phyloP scores from a whole-genome alignment of 2,888 invertebrate genomes.

The Lottia scabra region DNA sequence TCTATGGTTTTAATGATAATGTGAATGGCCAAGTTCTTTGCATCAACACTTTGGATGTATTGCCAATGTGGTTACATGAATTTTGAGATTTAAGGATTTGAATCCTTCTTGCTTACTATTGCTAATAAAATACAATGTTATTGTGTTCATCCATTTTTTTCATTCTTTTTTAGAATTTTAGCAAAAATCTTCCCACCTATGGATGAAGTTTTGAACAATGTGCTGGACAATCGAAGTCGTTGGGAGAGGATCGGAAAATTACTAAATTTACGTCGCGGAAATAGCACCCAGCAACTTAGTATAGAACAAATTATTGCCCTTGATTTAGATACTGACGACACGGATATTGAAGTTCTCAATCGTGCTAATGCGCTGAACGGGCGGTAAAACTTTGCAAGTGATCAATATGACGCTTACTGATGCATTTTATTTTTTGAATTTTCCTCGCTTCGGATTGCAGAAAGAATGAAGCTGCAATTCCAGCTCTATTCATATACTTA shows the following conservation, averaged over 20 bases:
- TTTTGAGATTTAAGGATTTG: too few relatives aligned
- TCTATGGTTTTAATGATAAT: too few relatives aligned
- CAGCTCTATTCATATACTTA: too few relatives aligned
- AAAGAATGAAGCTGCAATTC: too few relatives aligned
- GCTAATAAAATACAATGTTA: not conserved
- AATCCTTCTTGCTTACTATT: too few relatives aligned
- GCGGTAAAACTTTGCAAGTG: not conserved
- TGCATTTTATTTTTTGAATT: too few relatives aligned
- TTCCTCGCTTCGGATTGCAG: too few relatives aligned
- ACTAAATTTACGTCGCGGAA: conserved; percentile 52
- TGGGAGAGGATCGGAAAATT: conserved; percentile 63
- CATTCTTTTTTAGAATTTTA: conserved; percentile 48
- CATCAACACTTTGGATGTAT: too few relatives aligned
- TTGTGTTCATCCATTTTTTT: not conserved
- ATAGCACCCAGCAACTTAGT: conserved; percentile 52
- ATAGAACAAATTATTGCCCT: conserved; percentile 58
- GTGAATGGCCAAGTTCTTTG: too few relatives aligned
- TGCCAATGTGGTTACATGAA: too few relatives aligned
- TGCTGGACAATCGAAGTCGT: conserved; percentile 58
- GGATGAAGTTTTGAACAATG: conserved; percentile 46
- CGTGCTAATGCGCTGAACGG: not conserved
- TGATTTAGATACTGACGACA: conserved; percentile 44
- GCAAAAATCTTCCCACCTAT: conserved; percentile 55
- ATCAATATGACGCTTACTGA: too few relatives aligned
- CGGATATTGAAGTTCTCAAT: not conserved